Conservation (phyloP, 2,888 invertebrate genomes). For the Mythimna pallens region DNA sequence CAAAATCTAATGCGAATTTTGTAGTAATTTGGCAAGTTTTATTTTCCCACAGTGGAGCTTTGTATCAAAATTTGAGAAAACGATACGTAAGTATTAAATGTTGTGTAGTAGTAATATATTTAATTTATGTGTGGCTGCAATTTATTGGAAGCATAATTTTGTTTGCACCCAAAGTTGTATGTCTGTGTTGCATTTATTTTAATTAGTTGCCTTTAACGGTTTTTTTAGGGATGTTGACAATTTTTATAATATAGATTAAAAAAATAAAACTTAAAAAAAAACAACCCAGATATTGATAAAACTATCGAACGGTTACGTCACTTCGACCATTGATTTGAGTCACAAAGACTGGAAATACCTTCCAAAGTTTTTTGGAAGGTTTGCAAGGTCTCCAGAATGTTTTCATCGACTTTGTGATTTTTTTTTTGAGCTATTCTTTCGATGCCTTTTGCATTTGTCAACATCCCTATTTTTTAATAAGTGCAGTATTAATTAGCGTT, state of each 20-base stretch:
- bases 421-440: not conserved
- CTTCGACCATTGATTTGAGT: not conserved
- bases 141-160: not conserved
- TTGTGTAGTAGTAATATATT: not conserved
- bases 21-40: constrained; percentile 14
- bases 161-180: constrained; percentile 18
- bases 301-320: not conserved
- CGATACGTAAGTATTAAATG: constrained; percentile 5
- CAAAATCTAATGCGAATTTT: not conserved
- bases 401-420: not conserved
- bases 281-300: not conserved
- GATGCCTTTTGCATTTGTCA: constrained; percentile 9
- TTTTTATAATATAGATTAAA: not conserved
- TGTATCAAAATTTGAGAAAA: constrained; percentile 3
- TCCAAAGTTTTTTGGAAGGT: not conserved
- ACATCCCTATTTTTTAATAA: constrained; percentile 11
- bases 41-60: constrained; percentile 23
- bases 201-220: not conserved
- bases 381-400: not conserved
- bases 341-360: not conserved
- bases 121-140: not conserved
- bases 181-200: constrained; percentile 18
- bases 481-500: constrained; percentile 26
- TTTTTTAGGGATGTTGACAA: constrained; percentile 34
- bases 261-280: no score